Percentiles rank a stretch among this genome's conserved stretches.
Conservation (phyloP, 2,888 invertebrate species). For the Minunthozetes semirufus region DNA sequence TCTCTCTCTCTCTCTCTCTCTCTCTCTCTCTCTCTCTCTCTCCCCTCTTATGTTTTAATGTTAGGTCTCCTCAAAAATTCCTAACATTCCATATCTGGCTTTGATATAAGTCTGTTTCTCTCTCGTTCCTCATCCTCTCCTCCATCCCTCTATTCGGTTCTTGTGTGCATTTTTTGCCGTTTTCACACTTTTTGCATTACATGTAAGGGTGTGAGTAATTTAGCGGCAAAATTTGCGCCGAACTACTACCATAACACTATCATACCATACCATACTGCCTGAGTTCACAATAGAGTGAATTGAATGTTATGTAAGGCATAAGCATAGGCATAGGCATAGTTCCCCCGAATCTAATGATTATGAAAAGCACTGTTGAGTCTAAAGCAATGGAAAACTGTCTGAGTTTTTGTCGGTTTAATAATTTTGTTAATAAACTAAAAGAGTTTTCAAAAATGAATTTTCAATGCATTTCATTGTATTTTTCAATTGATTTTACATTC, state of each 20-base stretch:
- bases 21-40: not conserved
- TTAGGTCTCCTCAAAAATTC: conserved; percentile 2
- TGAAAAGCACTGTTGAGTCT: conserved; percentile 6
- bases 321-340: no score
- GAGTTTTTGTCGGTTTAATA: not conserved
- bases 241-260: not conserved
- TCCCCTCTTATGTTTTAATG: not conserved
- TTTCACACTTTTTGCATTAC: conserved; percentile 18
- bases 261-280: not conserved
- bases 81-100: not conserved
- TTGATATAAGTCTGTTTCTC: not conserved
- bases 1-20: not conserved
- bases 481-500: no score
- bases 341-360: not conserved
- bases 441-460: not conserved
- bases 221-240: conserved; percentile 5
- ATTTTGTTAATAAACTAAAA: not conserved
- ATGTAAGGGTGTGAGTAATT: conserved; percentile 19
- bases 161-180: not conserved
- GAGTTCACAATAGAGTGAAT: not conserved
- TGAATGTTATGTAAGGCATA: not conserved
- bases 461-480: no score
- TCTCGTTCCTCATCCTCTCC: not conserved
- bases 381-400: not conserved
- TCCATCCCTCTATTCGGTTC: not conserved